Evolutionary conservation across 2,888 invertebrate species (phyloP).

Genomic region (Cerastis leucographa): DNA sequence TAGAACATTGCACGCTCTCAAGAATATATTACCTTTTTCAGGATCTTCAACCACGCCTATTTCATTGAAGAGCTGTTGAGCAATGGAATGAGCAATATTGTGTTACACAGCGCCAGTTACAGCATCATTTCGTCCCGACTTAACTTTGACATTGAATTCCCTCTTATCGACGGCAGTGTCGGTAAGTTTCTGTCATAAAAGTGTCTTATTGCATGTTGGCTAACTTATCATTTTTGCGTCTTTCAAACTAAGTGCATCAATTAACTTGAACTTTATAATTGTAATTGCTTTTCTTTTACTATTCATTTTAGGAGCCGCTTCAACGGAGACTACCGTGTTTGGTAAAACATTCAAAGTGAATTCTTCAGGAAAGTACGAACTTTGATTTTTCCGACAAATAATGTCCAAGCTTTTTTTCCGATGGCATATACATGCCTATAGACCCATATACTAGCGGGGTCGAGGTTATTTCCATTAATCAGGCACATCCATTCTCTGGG

Average conservation of each 20-base stretch:
- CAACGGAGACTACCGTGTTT: slow-evolving; percentile 46
- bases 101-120: slow-evolving; percentile 73
- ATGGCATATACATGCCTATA: background rate
- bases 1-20: background rate
- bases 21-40: slow-evolving; percentile 45
- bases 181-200: slow-evolving; percentile 68
- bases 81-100: slow-evolving; percentile 79
- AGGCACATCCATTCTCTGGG: background rate
- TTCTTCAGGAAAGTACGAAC: slow-evolving; percentile 61
- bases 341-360: slow-evolving; percentile 38
- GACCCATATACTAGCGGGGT: background rate
- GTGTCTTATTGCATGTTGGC: background rate
- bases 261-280: background rate
- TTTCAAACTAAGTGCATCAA: background rate
- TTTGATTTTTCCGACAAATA: background rate
- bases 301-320: slow-evolving; percentile 40
- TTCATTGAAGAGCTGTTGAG: slow-evolving; percentile 65
- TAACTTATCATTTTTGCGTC: background rate
- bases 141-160: slow-evolving; percentile 75
- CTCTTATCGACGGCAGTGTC: slow-evolving; percentile 68
- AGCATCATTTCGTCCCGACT: slow-evolving; percentile 70
- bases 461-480: background rate
- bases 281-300: background rate
- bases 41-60: slow-evolving; percentile 69
- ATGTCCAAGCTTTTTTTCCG: background rate